phyloP scores from a whole-genome alignment of 1,140 invertebrate species.

The Aplysia californica region DNA sequence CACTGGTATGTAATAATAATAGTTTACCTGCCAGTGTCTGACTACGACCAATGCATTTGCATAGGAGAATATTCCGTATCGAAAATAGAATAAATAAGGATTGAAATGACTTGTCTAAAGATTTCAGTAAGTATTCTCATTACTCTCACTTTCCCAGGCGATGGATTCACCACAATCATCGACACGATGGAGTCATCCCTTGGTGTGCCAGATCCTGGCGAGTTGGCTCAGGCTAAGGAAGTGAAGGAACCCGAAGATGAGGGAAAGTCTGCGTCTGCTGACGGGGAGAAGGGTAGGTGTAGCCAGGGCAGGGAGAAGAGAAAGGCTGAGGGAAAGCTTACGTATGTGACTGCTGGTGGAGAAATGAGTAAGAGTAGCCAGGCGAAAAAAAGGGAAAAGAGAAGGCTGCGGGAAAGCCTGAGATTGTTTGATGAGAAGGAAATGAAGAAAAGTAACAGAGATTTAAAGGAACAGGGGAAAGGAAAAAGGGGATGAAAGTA shows the following conservation, averaged over 20 bases:
- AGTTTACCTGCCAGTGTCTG: no score
- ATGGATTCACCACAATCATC: conserved; percentile 79
- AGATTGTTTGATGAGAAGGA: background rate
- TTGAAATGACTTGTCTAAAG: no score
- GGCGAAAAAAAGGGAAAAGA: background rate
- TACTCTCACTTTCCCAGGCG: conserved; percentile 65
- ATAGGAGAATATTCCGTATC: no score
- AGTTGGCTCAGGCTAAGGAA: conserved; percentile 71
- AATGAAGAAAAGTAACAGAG: background rate
- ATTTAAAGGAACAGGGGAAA: background rate
- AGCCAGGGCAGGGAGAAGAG: no score
- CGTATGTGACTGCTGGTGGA: background rate
- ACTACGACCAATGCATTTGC: no score
- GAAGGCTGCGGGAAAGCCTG: no score
- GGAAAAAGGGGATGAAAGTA: background rate
- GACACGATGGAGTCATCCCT: conserved; percentile 77
- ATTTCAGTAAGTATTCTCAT: no score
- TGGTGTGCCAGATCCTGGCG: conserved; percentile 81
- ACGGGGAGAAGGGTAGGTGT: background rate
- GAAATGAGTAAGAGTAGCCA: background rate
- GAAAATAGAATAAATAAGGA: no score
- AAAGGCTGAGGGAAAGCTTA: no score
- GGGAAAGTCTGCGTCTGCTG: background rate
- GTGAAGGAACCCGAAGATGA: background rate
- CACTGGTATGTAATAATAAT: no score